phyloP scores from a whole-genome alignment of 2,888 invertebrate genomes.

The Teleiodes luculella region DNA sequence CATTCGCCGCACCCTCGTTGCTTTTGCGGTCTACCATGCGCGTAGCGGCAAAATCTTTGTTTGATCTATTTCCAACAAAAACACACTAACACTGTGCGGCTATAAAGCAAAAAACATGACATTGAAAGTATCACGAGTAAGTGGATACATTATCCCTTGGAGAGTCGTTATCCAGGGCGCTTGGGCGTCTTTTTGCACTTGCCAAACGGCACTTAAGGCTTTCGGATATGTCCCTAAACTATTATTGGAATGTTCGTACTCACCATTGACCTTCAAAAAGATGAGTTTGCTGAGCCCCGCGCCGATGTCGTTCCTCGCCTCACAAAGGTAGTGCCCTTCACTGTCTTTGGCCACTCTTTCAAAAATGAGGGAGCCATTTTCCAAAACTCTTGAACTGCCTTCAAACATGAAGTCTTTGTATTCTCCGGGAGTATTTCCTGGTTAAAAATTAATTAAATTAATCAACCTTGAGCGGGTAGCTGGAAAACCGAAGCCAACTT shows the following conservation, averaged over 20 bases:
- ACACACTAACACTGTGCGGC: background rate
- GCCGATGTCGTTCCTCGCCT: slow-evolving; percentile 95
- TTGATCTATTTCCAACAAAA: slow-evolving; percentile 14
- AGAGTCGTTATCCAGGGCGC: slow-evolving; percentile 11
- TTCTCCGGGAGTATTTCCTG: slow-evolving; percentile 84
- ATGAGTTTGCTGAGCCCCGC: slow-evolving; percentile 95
- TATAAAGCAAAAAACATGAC: background rate
- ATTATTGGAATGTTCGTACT: slow-evolving; percentile 40
- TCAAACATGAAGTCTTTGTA: slow-evolving; percentile 91
- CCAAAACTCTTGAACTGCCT: slow-evolving; percentile 85
- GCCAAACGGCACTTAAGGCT: slow-evolving; percentile 10
- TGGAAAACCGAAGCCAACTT: background rate
- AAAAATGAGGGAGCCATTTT: slow-evolving; percentile 91
- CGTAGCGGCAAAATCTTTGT: slow-evolving; percentile 7
- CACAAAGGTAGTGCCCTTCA: slow-evolving; percentile 94
- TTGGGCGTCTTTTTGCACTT: slow-evolving; percentile 12
- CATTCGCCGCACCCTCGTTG: slow-evolving; percentile 9
- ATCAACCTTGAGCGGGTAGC: background rate
- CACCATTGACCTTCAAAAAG: slow-evolving; percentile 93
- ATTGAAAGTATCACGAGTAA: slow-evolving; percentile 11
- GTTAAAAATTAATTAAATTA: background rate
- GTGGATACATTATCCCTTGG: slow-evolving; percentile 13
- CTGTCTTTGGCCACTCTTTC: slow-evolving; percentile 90
- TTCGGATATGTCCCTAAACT: slow-evolving; percentile 15
- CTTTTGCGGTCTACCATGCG: slow-evolving; percentile 10